phyloP scores from a whole-genome alignment of 2,797 vertebrate genomes.

The Anisognathus igniventris region DNA sequence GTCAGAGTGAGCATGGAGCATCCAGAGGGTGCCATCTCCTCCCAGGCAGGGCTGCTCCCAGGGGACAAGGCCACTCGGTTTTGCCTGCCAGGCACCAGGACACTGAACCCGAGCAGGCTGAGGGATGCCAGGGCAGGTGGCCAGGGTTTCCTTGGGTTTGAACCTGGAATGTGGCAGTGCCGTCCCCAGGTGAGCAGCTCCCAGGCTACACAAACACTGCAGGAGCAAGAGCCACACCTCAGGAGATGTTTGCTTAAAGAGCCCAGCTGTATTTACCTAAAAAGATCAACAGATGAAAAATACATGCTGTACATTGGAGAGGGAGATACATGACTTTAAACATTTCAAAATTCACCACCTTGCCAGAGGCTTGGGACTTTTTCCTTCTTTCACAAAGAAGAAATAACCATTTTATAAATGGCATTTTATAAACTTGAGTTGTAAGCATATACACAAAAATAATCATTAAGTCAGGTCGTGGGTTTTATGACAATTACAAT shows the following conservation, averaged over 20 bases:
- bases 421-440: not conserved
- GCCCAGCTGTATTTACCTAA: not conserved
- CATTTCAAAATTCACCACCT: not conserved
- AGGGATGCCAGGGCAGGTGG: not conserved
- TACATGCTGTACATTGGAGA: not conserved
- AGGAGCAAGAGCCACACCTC: not conserved
- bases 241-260: not conserved
- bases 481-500: not conserved
- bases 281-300: not conserved
- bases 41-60: not conserved
- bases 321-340: not conserved
- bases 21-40: not conserved
- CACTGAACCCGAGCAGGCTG: rapidly evolving
- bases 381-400: not conserved
- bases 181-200: not conserved
- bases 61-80: not conserved
- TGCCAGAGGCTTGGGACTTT: not conserved
- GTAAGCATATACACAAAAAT: not conserved
- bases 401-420: not conserved
- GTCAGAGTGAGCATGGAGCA: not conserved
- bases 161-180: not conserved
- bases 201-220: not conserved
- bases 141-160: not conserved
- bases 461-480: rapidly evolving
- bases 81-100: not conserved